Evolutionary conservation across 2,888 invertebrate species (phyloP), one percentile per base, ranked within the genome.

Genomic region (Habroteleia sp.): DNA sequence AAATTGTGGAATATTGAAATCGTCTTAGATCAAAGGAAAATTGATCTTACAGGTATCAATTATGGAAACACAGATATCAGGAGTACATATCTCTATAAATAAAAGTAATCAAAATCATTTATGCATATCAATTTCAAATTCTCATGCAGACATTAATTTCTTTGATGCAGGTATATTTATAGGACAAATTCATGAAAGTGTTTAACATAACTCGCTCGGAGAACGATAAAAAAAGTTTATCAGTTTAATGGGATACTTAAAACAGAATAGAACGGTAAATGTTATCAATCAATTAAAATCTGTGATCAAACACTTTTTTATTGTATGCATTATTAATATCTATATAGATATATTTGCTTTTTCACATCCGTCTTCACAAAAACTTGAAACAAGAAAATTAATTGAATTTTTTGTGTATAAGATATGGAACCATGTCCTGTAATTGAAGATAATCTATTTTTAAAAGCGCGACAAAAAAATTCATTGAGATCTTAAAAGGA

Each of bases 261-360:
- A 44, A 31, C 25, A 60, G 23, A 44, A 27, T 17, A 13, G 35
- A 44, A 46, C 58, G 44, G 44, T 37, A 46, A 44, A 46, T 7
- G 23, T 60, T 46, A 46, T 60, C 33, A 25, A 10, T 25, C 58
- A 44, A 58, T 58, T 58, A 44, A 58, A 35, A 58, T 58, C 58
- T 16, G 23, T 25, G 17, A 60, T 37, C 16, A 33, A 8, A 20
- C 44, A 14, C n/a, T 27, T 60, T 46, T 60, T 46, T 7, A 11
- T 1, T 3, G 1, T 16, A 2, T 10, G 33, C 35, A 58, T 42
- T 44, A 44, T 8, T 29, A 29, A 58, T 42, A 44, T 42, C 10
- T 44, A 58, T 58, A 35, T 44, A 35, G 14, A 29, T 35, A 44
- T 44, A 58, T 25, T 58, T 33, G 44, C 11, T 44, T 44, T 14